Evolutionary conservation across 2,797 vertebrate genomes (phyloP).

Genomic region (Danionella dracula): DNA sequence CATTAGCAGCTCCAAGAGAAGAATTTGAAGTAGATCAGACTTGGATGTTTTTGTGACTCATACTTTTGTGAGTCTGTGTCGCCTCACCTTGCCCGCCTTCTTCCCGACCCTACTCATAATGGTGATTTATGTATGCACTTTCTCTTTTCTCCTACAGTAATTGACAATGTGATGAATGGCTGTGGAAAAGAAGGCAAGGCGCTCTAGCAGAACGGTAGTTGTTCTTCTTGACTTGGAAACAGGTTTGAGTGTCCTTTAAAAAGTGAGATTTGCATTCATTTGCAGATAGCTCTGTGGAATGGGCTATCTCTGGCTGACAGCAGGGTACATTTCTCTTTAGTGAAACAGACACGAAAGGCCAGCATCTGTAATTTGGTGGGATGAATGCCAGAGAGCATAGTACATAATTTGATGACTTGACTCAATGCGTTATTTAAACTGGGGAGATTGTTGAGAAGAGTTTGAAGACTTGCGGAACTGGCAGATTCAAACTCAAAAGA

Average conservation of each 20-base stretch:
- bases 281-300: slow-evolving; percentile 5
- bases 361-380: not conserved
- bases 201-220: slow-evolving; percentile 4
- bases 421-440: not conserved
- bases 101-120: slow-evolving; percentile 15
- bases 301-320: not conserved
- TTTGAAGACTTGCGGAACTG: not conserved
- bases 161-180: slow-evolving; percentile 40
- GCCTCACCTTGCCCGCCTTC: not conserved
- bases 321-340: not conserved
- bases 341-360: not conserved
- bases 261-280: slow-evolving; percentile 13
- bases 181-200: slow-evolving; percentile 21
- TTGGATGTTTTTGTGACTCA: slow-evolving; percentile 13
- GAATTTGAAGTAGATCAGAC: not conserved
- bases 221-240: slow-evolving; percentile 8
- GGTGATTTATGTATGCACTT: slow-evolving; percentile 36
- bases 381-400: not conserved
- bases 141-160: slow-evolving; percentile 30
- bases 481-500: no score
- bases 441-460: not conserved
- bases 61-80: slow-evolving; percentile 18
- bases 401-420: not conserved
- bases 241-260: slow-evolving; percentile 15
- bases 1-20: not conserved